Percentiles rank a stretch among this genome's conserved stretches.
Conservation (phyloP, 2,113 vertebrate species). For the Crotalus viridis region DNA sequence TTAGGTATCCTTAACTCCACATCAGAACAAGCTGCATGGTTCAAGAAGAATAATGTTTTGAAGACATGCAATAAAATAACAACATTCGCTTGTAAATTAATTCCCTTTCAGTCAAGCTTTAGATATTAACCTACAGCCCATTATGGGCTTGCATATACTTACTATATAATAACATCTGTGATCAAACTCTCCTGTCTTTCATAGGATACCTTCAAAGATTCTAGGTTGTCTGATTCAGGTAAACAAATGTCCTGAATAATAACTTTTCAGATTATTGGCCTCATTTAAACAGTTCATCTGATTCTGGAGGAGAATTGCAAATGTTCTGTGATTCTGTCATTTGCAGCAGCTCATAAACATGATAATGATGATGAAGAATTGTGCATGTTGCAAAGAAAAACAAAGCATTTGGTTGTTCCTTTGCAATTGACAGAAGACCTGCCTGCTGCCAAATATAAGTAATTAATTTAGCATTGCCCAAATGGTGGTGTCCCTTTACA, state of each 20-base stretch:
- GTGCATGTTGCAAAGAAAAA: background rate
- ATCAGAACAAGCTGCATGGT: background rate
- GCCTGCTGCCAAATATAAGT: background rate
- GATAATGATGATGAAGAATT: background rate
- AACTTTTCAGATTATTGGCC: conserved; percentile 16
- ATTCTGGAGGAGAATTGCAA: background rate
- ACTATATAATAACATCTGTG: background rate
- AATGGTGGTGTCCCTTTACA: background rate
- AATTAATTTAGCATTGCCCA: background rate
- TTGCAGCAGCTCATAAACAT: background rate
- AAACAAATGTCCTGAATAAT: conserved; percentile 21
- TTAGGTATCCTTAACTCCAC: background rate
- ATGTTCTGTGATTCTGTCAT: background rate
- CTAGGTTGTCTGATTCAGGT: conserved; percentile 25
- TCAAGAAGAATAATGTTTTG: background rate
- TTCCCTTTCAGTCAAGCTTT: background rate
- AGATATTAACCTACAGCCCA: background rate
- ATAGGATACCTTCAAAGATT: conserved; percentile 9
- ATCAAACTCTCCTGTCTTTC: background rate
- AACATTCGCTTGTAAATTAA: background rate
- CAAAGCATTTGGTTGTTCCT: background rate
- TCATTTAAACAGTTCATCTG: background rate
- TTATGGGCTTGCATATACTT: fast-evolving
- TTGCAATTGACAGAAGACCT: background rate
- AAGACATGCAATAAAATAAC: background rate